Evolutionary conservation across 2,797 vertebrate species (phyloP).

Genomic region (Ceyx erithaca): DNA sequence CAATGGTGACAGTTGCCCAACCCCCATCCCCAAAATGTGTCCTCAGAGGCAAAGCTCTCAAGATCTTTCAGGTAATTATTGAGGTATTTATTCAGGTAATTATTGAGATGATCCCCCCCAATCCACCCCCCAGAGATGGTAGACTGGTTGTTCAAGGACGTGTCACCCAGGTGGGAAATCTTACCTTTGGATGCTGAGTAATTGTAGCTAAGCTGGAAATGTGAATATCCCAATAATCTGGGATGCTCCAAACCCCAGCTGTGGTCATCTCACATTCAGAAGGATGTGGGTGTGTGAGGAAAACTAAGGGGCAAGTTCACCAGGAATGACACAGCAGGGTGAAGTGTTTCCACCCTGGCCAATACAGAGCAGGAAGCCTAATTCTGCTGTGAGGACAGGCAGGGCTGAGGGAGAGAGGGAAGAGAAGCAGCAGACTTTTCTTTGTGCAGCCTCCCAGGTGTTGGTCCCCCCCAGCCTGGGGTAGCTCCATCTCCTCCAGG

Average conservation of each 20-base stretch:
- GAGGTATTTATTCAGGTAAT: neutral
- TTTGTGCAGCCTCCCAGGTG: fast-evolving
- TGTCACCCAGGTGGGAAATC: neutral
- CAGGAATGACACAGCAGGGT: neutral
- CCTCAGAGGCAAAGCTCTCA: neutral
- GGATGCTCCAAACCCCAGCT: neutral
- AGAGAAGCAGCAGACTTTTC: neutral
- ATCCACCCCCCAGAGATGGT: too few species aligned
- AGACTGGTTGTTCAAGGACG: neutral
- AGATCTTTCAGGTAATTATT: neutral
- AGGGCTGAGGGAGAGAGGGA: neutral
- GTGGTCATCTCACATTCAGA: neutral
- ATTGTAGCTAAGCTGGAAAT: neutral
- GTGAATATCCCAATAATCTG: neutral
- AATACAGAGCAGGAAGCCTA: neutral
- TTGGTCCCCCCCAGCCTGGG: neutral
- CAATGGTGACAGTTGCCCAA: neutral
- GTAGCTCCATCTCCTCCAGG: neutral
- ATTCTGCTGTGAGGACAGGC: neutral
- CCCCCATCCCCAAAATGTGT: neutral
- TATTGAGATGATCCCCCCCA: neutral
- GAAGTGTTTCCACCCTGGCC: neutral
- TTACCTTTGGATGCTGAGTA: neutral
- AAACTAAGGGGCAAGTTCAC: neutral
- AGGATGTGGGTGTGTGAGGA: neutral